phyloP scores from a whole-genome alignment of 2,888 invertebrate genomes.

The Tillus elongatus region DNA sequence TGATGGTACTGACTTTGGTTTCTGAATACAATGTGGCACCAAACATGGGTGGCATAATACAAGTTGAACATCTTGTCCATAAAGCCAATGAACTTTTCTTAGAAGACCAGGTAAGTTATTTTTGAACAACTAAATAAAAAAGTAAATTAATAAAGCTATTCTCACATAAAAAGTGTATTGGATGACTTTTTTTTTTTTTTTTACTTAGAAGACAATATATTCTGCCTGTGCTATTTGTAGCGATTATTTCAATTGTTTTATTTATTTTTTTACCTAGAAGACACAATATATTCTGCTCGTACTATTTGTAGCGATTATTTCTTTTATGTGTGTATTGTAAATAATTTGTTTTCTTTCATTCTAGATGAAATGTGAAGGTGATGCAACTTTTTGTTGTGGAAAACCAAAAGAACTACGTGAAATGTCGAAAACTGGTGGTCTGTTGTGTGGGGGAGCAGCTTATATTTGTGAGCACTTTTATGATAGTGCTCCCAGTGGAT shows the following conservation, averaged over 20 bases:
- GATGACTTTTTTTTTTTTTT: no score
- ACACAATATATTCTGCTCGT: no score
- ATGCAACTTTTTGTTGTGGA: slow-evolving; percentile 89
- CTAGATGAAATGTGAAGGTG: slow-evolving; percentile 79
- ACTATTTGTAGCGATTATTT: no score
- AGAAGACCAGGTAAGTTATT: slow-evolving; percentile 73
- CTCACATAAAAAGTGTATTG: no score
- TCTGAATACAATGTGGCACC: slow-evolving; percentile 76
- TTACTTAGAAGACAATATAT: no score
- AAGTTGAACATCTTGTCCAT: slow-evolving; percentile 87
- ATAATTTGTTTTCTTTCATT: slow-evolving; percentile 27
- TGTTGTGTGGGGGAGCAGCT: slow-evolving; percentile 85
- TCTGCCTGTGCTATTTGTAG: no score
- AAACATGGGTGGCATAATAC: slow-evolving; percentile 68
- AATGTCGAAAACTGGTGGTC: slow-evolving; percentile 51
- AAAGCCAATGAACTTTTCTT: slow-evolving; percentile 91
- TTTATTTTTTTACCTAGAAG: no score
- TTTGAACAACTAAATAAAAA: slow-evolving; percentile 1
- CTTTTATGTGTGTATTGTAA: no score
- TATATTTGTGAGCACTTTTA: slow-evolving; percentile 95
- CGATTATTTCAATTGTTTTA: no score
- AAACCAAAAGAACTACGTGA: slow-evolving; percentile 58
- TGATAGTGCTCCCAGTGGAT: slow-evolving; percentile 96
- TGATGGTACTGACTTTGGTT: slow-evolving; percentile 91
- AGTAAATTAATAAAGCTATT: no score